Base-by-base conservation (phyloP, 2,113 vertebrate species). In the Amazona guildingii region DNA sequence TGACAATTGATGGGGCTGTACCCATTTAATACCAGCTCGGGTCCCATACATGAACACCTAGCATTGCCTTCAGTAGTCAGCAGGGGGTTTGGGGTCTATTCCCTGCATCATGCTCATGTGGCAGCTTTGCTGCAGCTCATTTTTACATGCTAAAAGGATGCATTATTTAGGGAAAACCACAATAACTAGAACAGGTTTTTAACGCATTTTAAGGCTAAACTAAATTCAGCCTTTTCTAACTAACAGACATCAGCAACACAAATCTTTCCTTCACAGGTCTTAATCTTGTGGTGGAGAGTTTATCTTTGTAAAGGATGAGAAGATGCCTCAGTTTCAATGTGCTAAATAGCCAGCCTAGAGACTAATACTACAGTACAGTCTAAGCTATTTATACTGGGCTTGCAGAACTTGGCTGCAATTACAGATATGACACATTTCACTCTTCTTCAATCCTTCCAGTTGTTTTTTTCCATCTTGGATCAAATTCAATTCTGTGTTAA, bases 61-160 rank as follows among this genome's bases (percentile, higher is more conserved):
- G 35, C 62, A 15, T 67, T 84, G 28, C 39, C 49, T 88, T 90
- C 39, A 86, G 76, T 75, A 81, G 39, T 9, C 54, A 59, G 57
- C 57, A 59, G 33, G 35, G 33, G 33, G 33, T 35, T 35, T 59
- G 33, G 9, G 21, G 48, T 90, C 87, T 91, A 39, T 95, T 93
- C 88, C 94, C 90, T 92, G n/a, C 37, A 44, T 75, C 74, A 49
- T 84, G 67, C 79, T 88, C 6, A 18, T 82, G 66, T 92, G 37
- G 75, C 93, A 97, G 95, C 43, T 94, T 94, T 95, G 80, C 62
- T 93, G 43, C 35, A 95, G 93, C 80, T 94, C 52, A 17, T 86
- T 94, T 96, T 85, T 63, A 55, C 91, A 84, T 3, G 3, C n/a
- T 83, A 43, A 82, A 91, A 67, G 15, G 74, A 97, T 88, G 17